Evolutionary conservation across 2,797 vertebrate genomes (phyloP).

Genomic region (Cirrhinus mrigala): DNA sequence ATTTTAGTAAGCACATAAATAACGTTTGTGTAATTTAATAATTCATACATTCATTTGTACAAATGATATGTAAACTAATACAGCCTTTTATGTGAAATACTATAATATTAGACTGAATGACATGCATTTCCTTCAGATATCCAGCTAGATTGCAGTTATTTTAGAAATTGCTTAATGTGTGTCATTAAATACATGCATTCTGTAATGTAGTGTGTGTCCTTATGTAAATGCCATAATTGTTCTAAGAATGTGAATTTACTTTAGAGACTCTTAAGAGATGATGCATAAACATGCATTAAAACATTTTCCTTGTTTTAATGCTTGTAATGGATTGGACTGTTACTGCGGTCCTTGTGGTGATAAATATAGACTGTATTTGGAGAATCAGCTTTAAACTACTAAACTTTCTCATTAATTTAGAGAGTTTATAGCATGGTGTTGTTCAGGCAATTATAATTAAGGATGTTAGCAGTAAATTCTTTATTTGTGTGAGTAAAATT

Average conservation of each 20-base stretch:
- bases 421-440: not conserved
- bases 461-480: not conserved
- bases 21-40: constrained; percentile 17
- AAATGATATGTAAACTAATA: constrained; percentile 25
- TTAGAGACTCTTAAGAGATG: not conserved
- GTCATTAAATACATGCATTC: constrained; percentile 10
- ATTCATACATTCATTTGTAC: not conserved
- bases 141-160: not conserved
- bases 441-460: not conserved
- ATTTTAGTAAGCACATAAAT: constrained; percentile 16
- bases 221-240: not conserved
- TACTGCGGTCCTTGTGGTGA: not conserved
- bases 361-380: not conserved
- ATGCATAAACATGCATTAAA: not conserved
- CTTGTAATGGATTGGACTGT: not conserved
- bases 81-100: constrained; percentile 41
- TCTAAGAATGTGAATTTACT: not conserved
- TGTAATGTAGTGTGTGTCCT: not conserved
- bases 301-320: not conserved
- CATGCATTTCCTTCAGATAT: not conserved
- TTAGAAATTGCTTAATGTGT: constrained; percentile 13
- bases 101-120: not conserved
- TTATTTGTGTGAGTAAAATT: not conserved
- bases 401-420: not conserved
- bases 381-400: not conserved